Conservation (phyloP, 2,797 vertebrate genomes). For the Lagorchestes hirsutus region DNA sequence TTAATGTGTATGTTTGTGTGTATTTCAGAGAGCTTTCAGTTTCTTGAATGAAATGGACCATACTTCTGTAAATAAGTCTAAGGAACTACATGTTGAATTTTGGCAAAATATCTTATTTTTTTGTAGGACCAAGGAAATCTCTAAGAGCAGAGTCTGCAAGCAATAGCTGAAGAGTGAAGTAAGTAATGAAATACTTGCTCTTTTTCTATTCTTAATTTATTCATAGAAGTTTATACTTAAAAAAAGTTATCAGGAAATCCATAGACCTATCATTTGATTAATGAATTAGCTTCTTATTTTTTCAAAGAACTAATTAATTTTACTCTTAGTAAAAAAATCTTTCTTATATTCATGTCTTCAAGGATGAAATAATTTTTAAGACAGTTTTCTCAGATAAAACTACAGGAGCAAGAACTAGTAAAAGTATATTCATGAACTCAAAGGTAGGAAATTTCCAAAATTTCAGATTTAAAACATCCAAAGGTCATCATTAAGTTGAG, state of each 20-base stretch:
- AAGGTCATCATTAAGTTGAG: rapidly evolving
- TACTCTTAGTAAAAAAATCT: not conserved
- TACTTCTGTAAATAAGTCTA: not conserved
- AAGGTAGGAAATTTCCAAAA: not conserved
- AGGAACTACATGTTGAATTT: not conserved
- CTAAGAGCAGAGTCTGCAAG: not conserved
- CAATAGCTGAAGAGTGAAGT: not conserved
- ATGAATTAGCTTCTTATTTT: too few species aligned
- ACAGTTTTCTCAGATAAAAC: not conserved
- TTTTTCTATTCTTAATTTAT: constrained; percentile 7
- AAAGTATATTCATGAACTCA: not conserved
- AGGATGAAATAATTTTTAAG: not conserved
- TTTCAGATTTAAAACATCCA: not conserved
- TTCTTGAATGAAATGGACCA: not conserved
- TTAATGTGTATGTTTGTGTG: not conserved
- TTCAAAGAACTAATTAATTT: not conserved
- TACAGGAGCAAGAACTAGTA: not conserved
- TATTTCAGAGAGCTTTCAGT: not conserved
- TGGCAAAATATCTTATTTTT: not conserved
- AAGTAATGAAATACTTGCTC: not conserved
- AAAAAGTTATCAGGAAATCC: not conserved
- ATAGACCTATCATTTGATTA: not conserved
- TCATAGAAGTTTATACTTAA: not conserved
- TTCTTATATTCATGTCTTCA: not conserved
- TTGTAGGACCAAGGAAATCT: not conserved